Conservation (phyloP, 2,888 invertebrate species). For the Drosophila sordidapex region DNA sequence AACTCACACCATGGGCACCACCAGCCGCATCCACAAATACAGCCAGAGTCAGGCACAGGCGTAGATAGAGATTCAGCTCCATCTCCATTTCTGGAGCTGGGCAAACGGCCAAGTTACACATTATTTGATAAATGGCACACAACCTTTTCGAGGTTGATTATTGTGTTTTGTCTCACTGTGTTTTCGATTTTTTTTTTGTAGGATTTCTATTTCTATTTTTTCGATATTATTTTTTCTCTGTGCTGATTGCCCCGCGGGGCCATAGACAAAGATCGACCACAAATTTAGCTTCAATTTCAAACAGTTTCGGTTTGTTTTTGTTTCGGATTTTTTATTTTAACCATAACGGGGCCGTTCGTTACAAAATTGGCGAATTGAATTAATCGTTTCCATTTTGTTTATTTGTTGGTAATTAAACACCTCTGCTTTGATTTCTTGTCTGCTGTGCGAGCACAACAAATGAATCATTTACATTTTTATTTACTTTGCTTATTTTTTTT, state of each 20-base stretch:
- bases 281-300: slow-evolving; percentile 79
- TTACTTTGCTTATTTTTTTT: slow-evolving; percentile 22
- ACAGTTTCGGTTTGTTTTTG: slow-evolving; percentile 51
- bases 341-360: slow-evolving; percentile 75
- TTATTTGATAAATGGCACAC: slow-evolving; percentile 82
- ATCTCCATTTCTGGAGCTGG: slow-evolving; percentile 66
- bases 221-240: slow-evolving; percentile 49
- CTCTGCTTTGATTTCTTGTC: slow-evolving; percentile 79
- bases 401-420: slow-evolving; percentile 82
- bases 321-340: slow-evolving; percentile 25
- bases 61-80: slow-evolving; percentile 24
- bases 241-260: slow-evolving; percentile 60
- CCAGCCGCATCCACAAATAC: slow-evolving; percentile 52
- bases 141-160: slow-evolving; percentile 83
- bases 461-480: slow-evolving; percentile 76
- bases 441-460: slow-evolving; percentile 69
- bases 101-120: slow-evolving; percentile 69
- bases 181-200: slow-evolving; percentile 43
- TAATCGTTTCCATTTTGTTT: slow-evolving; percentile 81
- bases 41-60: slow-evolving; percentile 37
- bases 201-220: slow-evolving; percentile 60
- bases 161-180: slow-evolving; percentile 78
- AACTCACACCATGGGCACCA: slow-evolving; percentile 69
- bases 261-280: slow-evolving; percentile 61
- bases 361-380: slow-evolving; percentile 80